Conservation (phyloP, 2,888 invertebrate genomes). For the Lasioglossum calceatum region DNA sequence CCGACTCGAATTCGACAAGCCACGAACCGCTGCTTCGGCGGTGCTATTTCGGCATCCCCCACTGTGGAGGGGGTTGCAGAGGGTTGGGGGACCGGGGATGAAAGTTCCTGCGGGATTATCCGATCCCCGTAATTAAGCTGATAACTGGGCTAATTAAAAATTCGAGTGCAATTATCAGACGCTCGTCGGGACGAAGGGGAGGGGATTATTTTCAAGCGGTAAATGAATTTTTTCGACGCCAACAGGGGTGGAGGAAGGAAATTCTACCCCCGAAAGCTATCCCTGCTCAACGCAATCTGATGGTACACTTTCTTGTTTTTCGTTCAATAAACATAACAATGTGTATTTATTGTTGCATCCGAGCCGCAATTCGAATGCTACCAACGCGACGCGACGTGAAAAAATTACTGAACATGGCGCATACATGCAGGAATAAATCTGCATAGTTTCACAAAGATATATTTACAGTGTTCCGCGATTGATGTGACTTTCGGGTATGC, state of each 20-base stretch:
- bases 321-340: background rate
- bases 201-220: background rate
- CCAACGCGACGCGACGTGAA: background rate
- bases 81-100: background rate
- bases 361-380: background rate
- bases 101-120: conserved; percentile 19
- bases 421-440: background rate
- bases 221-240: background rate
- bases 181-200: too few species aligned
- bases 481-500: too few species aligned
- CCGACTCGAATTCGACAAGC: conserved; percentile 28
- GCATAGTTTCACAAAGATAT: background rate
- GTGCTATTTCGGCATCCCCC: conserved; percentile 58
- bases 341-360: background rate
- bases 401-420: background rate
- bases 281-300: background rate
- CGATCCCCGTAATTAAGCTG: conserved; percentile 31
- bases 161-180: conserved; percentile 34
- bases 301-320: background rate
- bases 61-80: background rate
- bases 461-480: background rate
- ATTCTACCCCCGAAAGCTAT: background rate
- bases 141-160: conserved; percentile 41
- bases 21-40: conserved; percentile 43
- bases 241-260: background rate